Evolutionary conservation across 2,888 invertebrate species (phyloP).

Genomic region (Athalia rosae): DNA sequence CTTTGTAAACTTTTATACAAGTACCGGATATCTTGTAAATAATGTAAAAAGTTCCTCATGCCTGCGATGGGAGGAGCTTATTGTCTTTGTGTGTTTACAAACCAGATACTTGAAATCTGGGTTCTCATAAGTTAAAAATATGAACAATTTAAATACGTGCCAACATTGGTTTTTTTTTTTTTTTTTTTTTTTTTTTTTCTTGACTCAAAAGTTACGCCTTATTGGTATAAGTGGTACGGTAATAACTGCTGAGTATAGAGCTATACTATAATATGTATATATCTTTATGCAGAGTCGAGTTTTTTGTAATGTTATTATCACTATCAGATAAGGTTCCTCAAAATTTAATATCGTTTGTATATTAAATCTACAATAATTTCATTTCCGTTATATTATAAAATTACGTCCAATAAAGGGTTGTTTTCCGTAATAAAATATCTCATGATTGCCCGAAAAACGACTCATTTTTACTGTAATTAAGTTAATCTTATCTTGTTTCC

Average conservation of each 20-base stretch:
- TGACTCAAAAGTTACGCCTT: too few relatives aligned
- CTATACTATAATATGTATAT: not conserved
- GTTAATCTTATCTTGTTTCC: not conserved
- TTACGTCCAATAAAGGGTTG: conserved; percentile 50
- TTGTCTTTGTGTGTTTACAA: too few relatives aligned
- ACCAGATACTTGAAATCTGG: too few relatives aligned
- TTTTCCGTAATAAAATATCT: conserved; percentile 37
- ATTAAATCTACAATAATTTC: conserved; percentile 1
- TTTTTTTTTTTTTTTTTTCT: too few relatives aligned
- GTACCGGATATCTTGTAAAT: not conserved
- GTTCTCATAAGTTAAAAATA: too few relatives aligned
- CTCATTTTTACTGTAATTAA: too few relatives aligned
- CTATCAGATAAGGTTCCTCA: not conserved
- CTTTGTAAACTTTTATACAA: conserved; percentile 22
- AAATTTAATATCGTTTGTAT: not conserved
- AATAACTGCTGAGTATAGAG: too few relatives aligned
- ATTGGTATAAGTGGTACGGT: too few relatives aligned
- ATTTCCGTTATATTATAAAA: conserved; percentile 19
- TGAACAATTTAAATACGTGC: too few relatives aligned
- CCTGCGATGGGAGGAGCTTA: too few relatives aligned
- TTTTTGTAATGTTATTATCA: not conserved
- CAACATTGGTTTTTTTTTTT: too few relatives aligned
- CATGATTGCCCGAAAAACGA: not conserved
- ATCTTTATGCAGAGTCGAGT: not conserved
- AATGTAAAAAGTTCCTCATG: not conserved